phyloP scores from a whole-genome alignment of 2,888 invertebrate species.

The Drosophila flavopinicola region DNA sequence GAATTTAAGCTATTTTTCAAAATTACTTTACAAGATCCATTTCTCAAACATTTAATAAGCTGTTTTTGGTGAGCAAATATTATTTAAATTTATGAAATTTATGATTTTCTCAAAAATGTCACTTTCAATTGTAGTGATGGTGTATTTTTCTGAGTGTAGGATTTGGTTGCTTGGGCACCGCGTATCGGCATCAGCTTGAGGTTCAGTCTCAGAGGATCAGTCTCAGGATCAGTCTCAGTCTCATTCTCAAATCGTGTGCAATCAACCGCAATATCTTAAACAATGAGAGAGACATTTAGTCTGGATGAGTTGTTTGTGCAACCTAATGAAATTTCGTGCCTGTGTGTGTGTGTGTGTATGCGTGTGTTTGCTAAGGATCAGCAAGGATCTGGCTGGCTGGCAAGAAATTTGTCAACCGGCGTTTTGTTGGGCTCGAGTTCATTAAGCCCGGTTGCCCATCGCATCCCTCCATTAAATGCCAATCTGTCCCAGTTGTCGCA shows the following conservation, averaged over 20 bases:
- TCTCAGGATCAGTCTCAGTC: slow-evolving; percentile 4
- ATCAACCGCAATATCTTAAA: slow-evolving; percentile 77
- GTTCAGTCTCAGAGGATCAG: slow-evolving; percentile 12
- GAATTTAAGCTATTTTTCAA: no score
- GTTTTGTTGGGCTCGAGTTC: slow-evolving; percentile 65
- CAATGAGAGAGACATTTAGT: slow-evolving; percentile 47
- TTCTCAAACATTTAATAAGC: no score
- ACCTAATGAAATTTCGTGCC: slow-evolving; percentile 68
- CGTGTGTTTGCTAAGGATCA: slow-evolving; percentile 63
- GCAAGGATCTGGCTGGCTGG: slow-evolving; percentile 58
- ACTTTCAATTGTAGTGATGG: no score
- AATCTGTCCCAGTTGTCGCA: slow-evolving; percentile 75
- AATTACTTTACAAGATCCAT: no score
- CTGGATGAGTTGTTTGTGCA: slow-evolving; percentile 72
- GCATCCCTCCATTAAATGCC: slow-evolving; percentile 75
- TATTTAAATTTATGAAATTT: no score
- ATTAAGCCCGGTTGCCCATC: slow-evolving; percentile 68
- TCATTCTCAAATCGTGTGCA: slow-evolving; percentile 75
- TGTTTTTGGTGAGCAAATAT: no score
- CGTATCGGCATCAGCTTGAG: slow-evolving; percentile 2
- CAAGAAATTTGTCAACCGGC: slow-evolving; percentile 75
- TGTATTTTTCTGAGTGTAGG: slow-evolving; percentile 6
- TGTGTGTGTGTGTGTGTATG: background rate
- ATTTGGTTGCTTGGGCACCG: slow-evolving; percentile 12
- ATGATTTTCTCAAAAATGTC: no score